phyloP scores from a whole-genome alignment of 2,797 vertebrate species.

The Pteropus rufus region DNA sequence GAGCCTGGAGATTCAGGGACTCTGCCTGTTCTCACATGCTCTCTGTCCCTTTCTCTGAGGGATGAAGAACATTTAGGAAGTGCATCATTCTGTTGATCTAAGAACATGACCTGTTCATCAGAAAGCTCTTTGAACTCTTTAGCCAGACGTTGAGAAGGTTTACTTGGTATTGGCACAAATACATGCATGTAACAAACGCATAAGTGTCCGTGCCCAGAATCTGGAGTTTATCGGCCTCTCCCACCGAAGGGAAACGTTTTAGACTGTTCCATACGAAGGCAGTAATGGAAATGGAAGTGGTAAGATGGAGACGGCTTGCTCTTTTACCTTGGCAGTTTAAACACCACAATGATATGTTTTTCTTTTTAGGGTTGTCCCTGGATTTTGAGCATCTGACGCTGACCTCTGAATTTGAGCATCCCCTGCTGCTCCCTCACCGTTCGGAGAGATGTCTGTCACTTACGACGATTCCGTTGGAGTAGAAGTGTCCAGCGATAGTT shows the following conservation, averaged over 20 bases:
- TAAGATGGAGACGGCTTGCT: neutral
- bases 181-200: fast-evolving
- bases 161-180: neutral
- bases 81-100: neutral
- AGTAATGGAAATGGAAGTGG: neutral
- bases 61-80: no score
- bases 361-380: constrained; percentile 31
- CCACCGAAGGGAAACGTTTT: neutral
- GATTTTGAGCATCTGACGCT: constrained; percentile 65
- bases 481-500: constrained; percentile 98
- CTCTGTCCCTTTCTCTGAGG: neutral
- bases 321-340: neutral
- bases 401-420: neutral
- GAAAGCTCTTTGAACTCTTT: neutral
- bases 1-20: neutral
- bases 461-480: constrained; percentile 90
- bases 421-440: neutral
- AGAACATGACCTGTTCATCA: neutral
- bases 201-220: neutral
- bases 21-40: neutral
- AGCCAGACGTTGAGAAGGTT: neutral
- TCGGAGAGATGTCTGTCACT: constrained; percentile 91
- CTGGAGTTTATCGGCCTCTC: neutral
- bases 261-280: neutral
- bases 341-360: neutral